Base-by-base conservation (phyloP, 2,113 vertebrate species). In the Trichomycterus rosablanca region DNA sequence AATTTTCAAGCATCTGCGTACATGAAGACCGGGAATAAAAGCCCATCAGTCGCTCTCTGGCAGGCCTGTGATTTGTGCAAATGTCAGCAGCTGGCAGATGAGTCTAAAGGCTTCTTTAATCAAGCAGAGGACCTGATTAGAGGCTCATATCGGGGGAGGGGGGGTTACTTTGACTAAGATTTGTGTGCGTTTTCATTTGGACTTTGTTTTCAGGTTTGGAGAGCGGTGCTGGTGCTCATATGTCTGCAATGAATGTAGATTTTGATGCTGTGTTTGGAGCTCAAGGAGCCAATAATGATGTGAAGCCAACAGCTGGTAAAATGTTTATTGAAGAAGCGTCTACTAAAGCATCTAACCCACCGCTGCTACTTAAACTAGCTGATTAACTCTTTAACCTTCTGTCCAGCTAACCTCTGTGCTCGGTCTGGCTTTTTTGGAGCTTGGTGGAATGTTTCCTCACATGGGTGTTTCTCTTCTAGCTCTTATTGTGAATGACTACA, bases 201-300 rank as follows among this genome's bases (percentile, higher is more conserved):
- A n/a, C n/a, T 63, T 54, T 53, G 62, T 59, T 70, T 51, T 63
- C 69, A 78, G 87, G 85, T 86, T 43, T 78, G 80, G 84, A 87
- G 66, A 76, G 81, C 79, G 86, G 88, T 73, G 80, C 84, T 60
- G 80, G 78, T 59, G 69, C 78, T 53, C 71, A 75, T 39, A 66
- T 80, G 57, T 37, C 87, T 10, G 43, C 87, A 79, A 87, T 93
- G 84, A 86, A 84, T 32, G 90, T 91, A 85, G 93, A 94, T 84
- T 95, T 95, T 35, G 92, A 95, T 77, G 91, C 93, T 18, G 91
- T 92, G 67, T 95, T 95, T 77, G 91, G 93, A 77, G 87, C 77
- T 80, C 92, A 89, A 63, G 52, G 81, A 64, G 57, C 81, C 71
- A 77, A 76, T 76, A 88, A 84, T 63, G 84, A 87, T 74, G 81